Evolutionary conservation across 1,140 invertebrate genomes (phyloP).

Genomic region (Coenobita brevimanus): DNA sequence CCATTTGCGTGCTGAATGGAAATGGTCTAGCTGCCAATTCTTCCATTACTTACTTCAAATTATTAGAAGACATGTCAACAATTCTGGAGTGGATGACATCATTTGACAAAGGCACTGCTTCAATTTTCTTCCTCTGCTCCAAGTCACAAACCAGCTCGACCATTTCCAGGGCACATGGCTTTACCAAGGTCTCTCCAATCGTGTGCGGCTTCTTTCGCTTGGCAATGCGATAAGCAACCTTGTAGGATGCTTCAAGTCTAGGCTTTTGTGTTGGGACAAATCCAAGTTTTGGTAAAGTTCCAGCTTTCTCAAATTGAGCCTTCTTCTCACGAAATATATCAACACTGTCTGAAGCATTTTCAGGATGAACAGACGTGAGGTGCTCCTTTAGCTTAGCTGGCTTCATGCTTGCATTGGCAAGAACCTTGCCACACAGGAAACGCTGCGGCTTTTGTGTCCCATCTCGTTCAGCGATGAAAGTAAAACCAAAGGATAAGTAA

Average conservation of each 20-base stretch:
- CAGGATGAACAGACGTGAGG: conserved; percentile 22
- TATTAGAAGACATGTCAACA: conserved; percentile 10
- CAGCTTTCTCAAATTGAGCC: conserved; percentile 24
- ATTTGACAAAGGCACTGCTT: conserved; percentile 13
- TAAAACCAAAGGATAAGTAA: conserved; percentile 57
- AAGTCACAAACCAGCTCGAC: conserved; percentile 24
- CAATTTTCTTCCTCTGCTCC: conserved; percentile 17
- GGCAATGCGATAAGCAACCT: conserved; percentile 17
- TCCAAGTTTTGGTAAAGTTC: conserved; percentile 4
- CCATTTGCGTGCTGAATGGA: conserved; percentile 4
- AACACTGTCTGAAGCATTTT: conserved; percentile 10
- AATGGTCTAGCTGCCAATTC: conserved; percentile 13
- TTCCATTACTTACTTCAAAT: conserved; percentile 8
- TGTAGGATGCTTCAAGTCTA: conserved; percentile 44
- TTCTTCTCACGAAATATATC: conserved; percentile 7
- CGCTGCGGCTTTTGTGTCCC: conserved; percentile 36
- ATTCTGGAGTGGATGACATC: conserved; percentile 9
- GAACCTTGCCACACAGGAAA: conserved; percentile 24
- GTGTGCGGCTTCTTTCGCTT: conserved; percentile 32
- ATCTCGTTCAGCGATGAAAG: conserved; percentile 1
- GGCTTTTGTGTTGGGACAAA: conserved; percentile 57
- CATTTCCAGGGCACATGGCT: conserved; percentile 25
- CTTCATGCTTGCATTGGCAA: conserved; percentile 37
- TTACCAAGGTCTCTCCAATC: neutral
- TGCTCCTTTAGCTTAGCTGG: conserved; percentile 27